Evolutionary conservation across 1,140 invertebrate genomes (phyloP).

Genomic region (Trachelipus rathkii): DNA sequence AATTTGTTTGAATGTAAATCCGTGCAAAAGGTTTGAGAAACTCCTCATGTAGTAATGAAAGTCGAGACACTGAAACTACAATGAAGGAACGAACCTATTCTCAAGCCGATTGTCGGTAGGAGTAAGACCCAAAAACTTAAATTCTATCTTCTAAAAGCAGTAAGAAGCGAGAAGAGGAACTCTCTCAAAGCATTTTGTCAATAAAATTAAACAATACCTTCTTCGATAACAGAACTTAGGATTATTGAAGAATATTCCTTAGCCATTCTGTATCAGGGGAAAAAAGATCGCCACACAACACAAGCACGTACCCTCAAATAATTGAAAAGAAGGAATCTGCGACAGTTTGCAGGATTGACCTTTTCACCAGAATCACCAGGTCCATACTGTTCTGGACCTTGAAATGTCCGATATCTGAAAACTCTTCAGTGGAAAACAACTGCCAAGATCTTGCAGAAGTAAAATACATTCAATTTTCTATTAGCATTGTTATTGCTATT

Average conservation of each 20-base stretch:
- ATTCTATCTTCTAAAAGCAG: no score
- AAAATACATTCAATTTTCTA: constrained; percentile 43
- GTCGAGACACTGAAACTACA: no score
- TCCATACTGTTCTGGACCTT: no score
- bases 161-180: no score
- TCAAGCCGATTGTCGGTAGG: no score
- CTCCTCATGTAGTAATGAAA: no score
- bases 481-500: constrained; percentile 43
- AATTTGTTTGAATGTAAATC: no score
- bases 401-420: not conserved
- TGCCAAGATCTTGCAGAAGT: constrained; percentile 38
- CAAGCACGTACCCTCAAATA: no score
- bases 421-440: constrained; percentile 20
- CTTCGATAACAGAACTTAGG: not conserved
- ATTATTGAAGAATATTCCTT: not conserved
- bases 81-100: no score
- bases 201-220: not conserved
- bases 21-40: no score
- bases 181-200: not conserved
- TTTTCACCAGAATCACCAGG: not conserved
- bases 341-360: not conserved
- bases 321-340: not conserved
- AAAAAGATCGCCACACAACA: not conserved
- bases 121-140: no score
- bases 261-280: not conserved